Percentiles rank a stretch among this genome's conserved stretches.
These are phyloP conservation scores for Todus mexicanus DNA, from an alignment of 2,797 vertebrate genomes.

Conservation along the genomic window DNA sequence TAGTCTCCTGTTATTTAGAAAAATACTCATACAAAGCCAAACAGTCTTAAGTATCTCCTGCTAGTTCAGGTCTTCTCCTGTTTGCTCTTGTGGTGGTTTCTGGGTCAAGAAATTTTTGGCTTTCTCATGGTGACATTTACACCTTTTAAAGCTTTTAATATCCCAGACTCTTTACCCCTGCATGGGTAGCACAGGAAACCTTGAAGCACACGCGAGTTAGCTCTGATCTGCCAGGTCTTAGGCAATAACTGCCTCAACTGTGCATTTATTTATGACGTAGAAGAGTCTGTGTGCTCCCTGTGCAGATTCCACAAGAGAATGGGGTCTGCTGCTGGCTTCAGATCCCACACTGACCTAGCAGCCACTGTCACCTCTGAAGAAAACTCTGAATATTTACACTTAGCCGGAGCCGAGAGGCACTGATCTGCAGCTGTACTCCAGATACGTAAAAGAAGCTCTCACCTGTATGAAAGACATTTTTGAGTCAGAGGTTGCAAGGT, in stretches of 20 bases:
- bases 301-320: background rate
- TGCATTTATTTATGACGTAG: background rate
- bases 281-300: background rate
- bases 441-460: background rate
- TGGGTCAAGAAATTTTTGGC: background rate
- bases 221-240: background rate
- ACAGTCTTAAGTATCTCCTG: background rate
- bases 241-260: background rate
- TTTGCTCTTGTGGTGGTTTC: background rate
- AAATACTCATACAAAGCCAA: background rate
- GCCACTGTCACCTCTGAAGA: background rate
- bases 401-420: background rate
- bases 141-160: background rate
- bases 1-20: background rate
- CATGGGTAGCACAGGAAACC: background rate
- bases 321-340: background rate
- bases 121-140: background rate
- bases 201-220: background rate
- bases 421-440: background rate
- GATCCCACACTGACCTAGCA: background rate
- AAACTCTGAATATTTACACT: background rate
- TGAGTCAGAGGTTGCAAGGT: background rate
- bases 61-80: fast-evolving
- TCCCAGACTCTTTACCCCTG: background rate
- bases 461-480: background rate